Evolutionary conservation across 2,797 vertebrate genomes (phyloP).

Genomic region (Pangasius mekongensis): DNA sequence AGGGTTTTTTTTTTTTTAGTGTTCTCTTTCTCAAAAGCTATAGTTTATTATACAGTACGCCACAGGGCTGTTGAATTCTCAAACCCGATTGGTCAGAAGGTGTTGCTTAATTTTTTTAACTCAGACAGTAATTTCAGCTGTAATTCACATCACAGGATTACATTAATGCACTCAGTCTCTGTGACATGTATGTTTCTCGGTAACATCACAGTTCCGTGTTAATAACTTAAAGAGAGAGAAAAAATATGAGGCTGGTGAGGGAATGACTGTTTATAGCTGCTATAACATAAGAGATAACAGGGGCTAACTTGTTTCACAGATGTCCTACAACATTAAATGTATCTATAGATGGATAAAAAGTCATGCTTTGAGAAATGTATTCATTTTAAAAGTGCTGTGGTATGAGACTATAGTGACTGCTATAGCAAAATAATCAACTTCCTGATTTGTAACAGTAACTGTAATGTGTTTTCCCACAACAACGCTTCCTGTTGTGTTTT

Average conservation of each 20-base stretch:
- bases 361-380: too few species aligned
- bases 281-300: background rate
- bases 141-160: background rate
- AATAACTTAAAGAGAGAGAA: background rate
- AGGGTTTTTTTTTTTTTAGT: background rate
- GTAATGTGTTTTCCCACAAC: background rate
- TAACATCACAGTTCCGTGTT: background rate
- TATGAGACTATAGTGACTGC: background rate
- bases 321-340: too few species aligned
- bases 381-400: too few species aligned
- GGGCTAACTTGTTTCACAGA: background rate
- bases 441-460: background rate
- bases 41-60: background rate
- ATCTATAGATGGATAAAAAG: background rate
- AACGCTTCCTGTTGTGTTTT: background rate
- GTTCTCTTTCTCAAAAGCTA: conserved; percentile 1
- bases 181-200: background rate
- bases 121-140: background rate
- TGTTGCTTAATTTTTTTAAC: background rate
- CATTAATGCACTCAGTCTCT: background rate
- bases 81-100: background rate
- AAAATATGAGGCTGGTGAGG: background rate
- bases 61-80: background rate
- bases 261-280: background rate
- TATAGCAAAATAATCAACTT: background rate